Conservation (phyloP, 2,113 vertebrate genomes). For the Cottus gobio region DNA sequence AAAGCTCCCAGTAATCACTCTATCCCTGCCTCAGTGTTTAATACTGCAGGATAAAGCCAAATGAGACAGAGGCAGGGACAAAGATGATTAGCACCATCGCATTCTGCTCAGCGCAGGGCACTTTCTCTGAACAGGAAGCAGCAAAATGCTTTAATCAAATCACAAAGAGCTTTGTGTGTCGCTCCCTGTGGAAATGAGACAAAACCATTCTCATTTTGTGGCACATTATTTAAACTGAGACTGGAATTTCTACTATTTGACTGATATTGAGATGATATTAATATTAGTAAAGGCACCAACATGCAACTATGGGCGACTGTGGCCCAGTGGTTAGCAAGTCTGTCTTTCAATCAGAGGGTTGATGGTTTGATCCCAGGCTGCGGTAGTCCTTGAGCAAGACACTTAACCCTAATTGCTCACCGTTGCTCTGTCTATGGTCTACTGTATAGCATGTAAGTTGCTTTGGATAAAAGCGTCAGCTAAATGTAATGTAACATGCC, state of each 20-base stretch:
- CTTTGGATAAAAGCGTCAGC: too few species aligned
- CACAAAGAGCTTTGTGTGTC: neutral
- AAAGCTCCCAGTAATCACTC: conserved; percentile 77
- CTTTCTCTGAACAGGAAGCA: conserved; percentile 23
- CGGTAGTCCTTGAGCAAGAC: too few species aligned
- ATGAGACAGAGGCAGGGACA: conserved; percentile 69
- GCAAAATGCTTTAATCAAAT: conserved; percentile 21
- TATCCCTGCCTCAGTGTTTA: conserved; percentile 76
- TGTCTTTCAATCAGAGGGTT: too few species aligned
- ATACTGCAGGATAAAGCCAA: conserved; percentile 71
- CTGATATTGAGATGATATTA: neutral
- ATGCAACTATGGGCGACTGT: too few species aligned
- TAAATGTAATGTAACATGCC: too few species aligned
- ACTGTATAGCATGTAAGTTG: too few species aligned
- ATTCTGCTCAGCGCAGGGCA: conserved; percentile 13
- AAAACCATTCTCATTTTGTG: neutral
- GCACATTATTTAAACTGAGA: neutral
- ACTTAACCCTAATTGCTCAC: too few species aligned
- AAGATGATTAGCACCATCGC: conserved; percentile 68
- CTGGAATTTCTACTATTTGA: neutral
- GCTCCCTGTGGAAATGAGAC: neutral
- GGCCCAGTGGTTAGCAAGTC: too few species aligned
- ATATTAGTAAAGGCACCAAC: too few species aligned
- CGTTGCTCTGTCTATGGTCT: too few species aligned
- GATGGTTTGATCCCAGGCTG: too few species aligned